Percentiles rank a stretch among this genome's conserved stretches.
Conservation (phyloP, 2,113 vertebrate species). For the Notarius lentiginosus region DNA sequence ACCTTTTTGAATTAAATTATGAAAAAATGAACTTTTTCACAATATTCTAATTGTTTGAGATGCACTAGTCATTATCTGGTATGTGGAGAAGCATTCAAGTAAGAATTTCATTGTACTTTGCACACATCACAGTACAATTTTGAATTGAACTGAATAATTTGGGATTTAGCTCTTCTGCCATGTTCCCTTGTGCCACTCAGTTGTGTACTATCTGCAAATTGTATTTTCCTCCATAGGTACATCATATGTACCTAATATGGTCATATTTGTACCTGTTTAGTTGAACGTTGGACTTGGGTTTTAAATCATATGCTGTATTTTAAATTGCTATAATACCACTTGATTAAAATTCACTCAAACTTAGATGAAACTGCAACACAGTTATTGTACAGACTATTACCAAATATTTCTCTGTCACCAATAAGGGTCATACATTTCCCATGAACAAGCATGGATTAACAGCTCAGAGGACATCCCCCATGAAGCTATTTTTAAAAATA, state of each 20-base stretch:
- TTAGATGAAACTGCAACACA: neutral
- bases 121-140: too few relatives aligned
- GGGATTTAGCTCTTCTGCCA: neutral
- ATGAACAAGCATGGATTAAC: too few relatives aligned
- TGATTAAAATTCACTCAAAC: neutral
- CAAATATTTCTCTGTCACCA: neutral
- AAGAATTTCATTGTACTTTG: too few relatives aligned
- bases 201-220: neutral
- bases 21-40: too few relatives aligned
- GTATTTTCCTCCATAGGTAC: neutral
- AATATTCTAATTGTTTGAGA: too few relatives aligned
- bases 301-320: neutral
- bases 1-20: too few relatives aligned
- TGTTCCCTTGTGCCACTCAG: neutral
- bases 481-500: neutral
- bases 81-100: too few relatives aligned
- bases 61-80: too few relatives aligned
- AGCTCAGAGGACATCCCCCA: neutral
- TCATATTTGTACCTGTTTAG: neutral
- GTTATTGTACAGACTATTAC: neutral
- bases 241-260: neutral
- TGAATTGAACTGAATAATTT: neutral
- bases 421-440: neutral
- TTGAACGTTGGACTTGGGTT: neutral
- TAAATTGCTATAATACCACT: neutral